These are phyloP conservation scores for Eristalis pertinax DNA, from an alignment of 2,888 invertebrate genomes.

Conservation along the genomic window DNA sequence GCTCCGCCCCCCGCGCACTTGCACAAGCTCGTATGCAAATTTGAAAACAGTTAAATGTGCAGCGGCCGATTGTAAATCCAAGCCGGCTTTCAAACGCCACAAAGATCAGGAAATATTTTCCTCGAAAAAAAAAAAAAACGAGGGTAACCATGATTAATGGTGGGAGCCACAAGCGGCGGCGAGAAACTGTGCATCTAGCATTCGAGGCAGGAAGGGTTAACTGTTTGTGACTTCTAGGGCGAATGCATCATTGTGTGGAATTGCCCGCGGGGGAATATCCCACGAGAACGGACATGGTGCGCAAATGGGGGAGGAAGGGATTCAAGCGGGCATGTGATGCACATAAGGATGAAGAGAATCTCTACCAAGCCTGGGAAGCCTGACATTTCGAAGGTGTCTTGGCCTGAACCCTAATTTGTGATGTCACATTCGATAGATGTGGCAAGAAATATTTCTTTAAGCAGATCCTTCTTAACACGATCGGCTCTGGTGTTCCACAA, in stretches of 20 bases:
- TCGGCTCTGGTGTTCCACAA: too few species aligned
- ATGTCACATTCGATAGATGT: too few species aligned
- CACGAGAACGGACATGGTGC: background rate
- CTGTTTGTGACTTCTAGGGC: background rate
- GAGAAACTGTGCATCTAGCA: background rate
- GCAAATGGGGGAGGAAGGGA: background rate
- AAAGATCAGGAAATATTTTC: background rate
- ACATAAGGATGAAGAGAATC: too few species aligned
- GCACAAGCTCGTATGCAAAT: constrained; percentile 1
- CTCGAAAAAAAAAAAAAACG: background rate
- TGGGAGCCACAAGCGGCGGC: background rate
- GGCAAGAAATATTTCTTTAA: too few species aligned
- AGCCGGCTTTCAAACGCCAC: background rate
- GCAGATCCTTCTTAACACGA: too few species aligned
- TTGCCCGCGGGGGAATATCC: background rate
- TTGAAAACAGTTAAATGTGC: background rate
- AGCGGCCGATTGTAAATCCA: constrained; percentile 4
- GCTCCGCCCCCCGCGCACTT: background rate
- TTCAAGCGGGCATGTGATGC: too few species aligned
- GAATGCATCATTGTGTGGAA: background rate
- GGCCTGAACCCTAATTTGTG: too few species aligned
- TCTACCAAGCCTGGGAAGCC: too few species aligned
- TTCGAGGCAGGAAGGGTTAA: background rate
- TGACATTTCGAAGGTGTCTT: too few species aligned
- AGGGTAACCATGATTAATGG: constrained; percentile 3